Conservation (phyloP, 30 jellyfish, hydroid and myxozoan species). For the Turritopsis dohrnii region DNA sequence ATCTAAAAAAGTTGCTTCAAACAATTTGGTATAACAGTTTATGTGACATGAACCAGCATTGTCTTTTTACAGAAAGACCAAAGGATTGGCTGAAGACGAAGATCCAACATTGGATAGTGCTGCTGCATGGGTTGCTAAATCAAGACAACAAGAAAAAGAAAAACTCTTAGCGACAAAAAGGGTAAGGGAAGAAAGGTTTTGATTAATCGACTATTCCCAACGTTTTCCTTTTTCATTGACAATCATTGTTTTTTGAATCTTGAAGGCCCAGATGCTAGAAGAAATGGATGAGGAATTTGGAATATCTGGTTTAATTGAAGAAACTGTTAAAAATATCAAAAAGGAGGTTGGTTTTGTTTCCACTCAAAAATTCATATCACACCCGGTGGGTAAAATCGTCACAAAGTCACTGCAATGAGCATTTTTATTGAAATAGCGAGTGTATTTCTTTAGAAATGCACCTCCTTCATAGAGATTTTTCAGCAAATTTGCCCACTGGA, state of each 20-base stretch:
- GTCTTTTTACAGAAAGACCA: slow-evolving; percentile 47
- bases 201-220: neutral
- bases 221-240: neutral
- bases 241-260: neutral
- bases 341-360: slow-evolving; percentile 1
- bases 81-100: slow-evolving; percentile 54
- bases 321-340: slow-evolving; percentile 31
- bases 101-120: slow-evolving; percentile 85
- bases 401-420: too few relatives aligned
- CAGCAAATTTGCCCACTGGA: too few relatives aligned
- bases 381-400: too few relatives aligned
- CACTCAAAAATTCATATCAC: neutral
- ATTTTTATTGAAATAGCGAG: too few relatives aligned
- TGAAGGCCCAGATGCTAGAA: slow-evolving; percentile 83
- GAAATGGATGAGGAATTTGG: slow-evolving; percentile 93
- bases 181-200: slow-evolving; percentile 36
- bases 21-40: too few relatives aligned
- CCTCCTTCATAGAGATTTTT: too few relatives aligned
- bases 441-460: too few relatives aligned
- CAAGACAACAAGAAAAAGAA: slow-evolving; percentile 66
- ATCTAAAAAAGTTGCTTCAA: neutral
- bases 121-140: slow-evolving; percentile 84
- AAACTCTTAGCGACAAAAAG: slow-evolving; percentile 64
- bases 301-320: slow-evolving; percentile 48
- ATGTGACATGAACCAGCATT: too few relatives aligned